These are phyloP conservation scores for Acromyrmex echinatior DNA, from an alignment of 1,140 invertebrate species.

Conservation along the genomic window DNA sequence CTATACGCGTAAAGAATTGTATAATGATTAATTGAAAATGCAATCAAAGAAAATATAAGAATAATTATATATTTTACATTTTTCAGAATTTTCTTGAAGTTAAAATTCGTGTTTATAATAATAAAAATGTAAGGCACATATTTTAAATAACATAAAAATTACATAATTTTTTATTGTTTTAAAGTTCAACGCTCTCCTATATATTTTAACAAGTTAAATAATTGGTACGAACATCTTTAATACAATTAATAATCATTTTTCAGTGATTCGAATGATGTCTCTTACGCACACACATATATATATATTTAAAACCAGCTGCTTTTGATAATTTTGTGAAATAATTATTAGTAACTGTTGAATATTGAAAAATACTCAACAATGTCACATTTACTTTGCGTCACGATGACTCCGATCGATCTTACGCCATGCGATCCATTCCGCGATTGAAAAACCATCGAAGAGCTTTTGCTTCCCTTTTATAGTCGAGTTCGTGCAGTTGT, in stretches of 20 bases:
- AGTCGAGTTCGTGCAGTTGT: constrained; percentile 85
- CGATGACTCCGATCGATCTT: background rate
- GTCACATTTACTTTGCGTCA: background rate
- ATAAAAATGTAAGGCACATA: background rate
- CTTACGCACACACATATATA: background rate
- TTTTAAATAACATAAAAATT: background rate
- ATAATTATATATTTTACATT: background rate
- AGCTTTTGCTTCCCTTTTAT: constrained; percentile 65
- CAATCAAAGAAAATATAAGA: background rate
- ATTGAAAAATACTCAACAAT: background rate
- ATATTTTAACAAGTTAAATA: background rate
- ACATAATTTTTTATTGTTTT: background rate
- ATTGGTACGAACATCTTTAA: background rate
- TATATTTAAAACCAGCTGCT: background rate
- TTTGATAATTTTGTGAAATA: background rate
- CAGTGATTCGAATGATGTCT: background rate
- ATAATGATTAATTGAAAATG: background rate
- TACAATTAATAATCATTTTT: background rate
- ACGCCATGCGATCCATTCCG: background rate
- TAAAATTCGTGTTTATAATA: background rate
- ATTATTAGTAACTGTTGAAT: background rate
- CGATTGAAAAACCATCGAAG: constrained; percentile 11
- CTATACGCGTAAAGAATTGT: background rate
- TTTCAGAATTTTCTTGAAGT: background rate
- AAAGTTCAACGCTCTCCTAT: background rate